Evolutionary conservation across 2,888 invertebrate genomes (phyloP), one percentile per base, ranked within the genome.

Genomic region (Seira ritae): DNA sequence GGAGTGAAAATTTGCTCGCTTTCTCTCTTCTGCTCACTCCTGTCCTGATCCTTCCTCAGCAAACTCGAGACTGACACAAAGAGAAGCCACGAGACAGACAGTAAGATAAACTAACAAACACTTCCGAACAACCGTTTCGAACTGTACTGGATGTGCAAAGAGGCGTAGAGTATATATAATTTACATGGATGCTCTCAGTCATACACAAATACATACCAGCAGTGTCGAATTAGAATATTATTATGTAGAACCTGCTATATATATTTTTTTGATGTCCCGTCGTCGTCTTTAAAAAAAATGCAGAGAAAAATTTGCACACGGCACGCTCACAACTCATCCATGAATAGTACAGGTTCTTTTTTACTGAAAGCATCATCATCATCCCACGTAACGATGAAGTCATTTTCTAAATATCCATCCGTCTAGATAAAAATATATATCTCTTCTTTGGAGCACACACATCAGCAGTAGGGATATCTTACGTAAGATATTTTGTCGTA

Each of bases 301-400:
- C 86, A 85, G 87, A 84, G 80, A 80, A 86, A 84, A 79, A 85
- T 88, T 88, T 88, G 88, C 88, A 87, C 88, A 87, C 88, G 88
- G 80, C 87, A 72, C 87, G 77, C 80, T 50, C 50, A 50, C 50
- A 50, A 50, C 76, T 84, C 42, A 20, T 67, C 69, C 31, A 70
- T 62, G 84, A 84, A 80, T 86, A 85, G 85, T 83, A 86, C 81
- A 69, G 68, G 60, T 50, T 80, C 85, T 80, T 79, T 72, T 24
- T 67, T 73, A 60, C 17, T 46, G 31, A 65, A 19, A 31, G 66
- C 65, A 50, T 17, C 42, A 73, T 17, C 42, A 73, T 62, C 80
- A 23, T 81, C 80, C 80, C 80, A 81, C 80, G 80, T 81, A 75
- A 69, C 12, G 74, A 81, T 81, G 80, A 81, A 81, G 80, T 81